Evolutionary conservation across 2,888 invertebrate species (phyloP).

Genomic region (Slavum lentiscoides): DNA sequence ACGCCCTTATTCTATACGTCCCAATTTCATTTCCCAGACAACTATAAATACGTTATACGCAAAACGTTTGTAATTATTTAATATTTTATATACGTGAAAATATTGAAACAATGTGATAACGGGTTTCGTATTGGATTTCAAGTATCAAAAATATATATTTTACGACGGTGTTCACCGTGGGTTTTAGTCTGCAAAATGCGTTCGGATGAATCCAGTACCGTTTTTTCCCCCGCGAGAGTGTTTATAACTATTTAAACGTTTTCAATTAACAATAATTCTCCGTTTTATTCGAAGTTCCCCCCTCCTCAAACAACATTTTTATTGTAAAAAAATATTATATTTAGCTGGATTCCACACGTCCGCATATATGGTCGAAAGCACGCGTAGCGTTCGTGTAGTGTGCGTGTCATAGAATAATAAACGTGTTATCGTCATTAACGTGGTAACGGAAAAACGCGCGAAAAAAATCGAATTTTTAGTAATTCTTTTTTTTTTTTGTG

Average conservation of each 20-base stretch:
- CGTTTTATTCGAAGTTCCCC: background rate
- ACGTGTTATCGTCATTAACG: no score
- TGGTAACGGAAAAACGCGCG: no score
- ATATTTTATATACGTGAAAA: no score
- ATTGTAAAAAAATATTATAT: background rate
- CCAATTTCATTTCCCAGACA: background rate
- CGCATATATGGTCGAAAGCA: background rate
- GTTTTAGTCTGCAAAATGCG: background rate
- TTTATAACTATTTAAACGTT: background rate
- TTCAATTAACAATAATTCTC: slow-evolving; percentile 1
- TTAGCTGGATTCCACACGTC: background rate
- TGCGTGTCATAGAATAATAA: no score
- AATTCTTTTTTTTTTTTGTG: no score
- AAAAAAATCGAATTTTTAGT: no score
- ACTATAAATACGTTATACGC: background rate
- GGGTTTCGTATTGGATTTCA: background rate
- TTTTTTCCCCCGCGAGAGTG: background rate
- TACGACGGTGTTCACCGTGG: background rate
- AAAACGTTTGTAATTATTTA: no score
- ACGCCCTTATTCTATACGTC: background rate
- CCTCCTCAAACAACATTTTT: background rate
- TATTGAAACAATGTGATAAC: background rate
- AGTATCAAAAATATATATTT: no score
- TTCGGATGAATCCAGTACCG: background rate
- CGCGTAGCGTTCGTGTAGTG: background rate